Evolutionary conservation across 2,113 vertebrate genomes (phyloP), one percentile per base, ranked within the genome.

Genomic region (Pungitius pungitius): DNA sequence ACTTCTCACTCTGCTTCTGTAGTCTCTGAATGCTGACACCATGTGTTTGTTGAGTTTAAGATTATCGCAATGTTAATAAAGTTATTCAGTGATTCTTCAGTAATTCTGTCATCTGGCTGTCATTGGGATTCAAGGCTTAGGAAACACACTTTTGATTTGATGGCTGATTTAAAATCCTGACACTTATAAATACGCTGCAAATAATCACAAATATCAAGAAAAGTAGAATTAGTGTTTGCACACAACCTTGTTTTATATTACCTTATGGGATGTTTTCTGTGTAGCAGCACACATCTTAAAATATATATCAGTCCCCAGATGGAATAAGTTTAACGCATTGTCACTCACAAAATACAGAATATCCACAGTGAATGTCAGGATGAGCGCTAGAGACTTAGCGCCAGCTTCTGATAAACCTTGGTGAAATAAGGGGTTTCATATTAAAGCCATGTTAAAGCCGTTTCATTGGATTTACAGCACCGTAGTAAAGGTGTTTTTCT

Each of bases 21-120:
- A 30, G 81, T 84, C 87, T 81, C 78, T 54, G 66, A 81, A 78
- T 82, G 86, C 83, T 85, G 83, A 86, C 87, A 77, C 91, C 81
- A 79, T 91, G 92, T 92, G 86, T 85, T 82, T 91, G 88, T 90
- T 91, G 78, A 86, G 77, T 90, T 91, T 86, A 63, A 83, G 84
- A 82, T 84, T 73, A 89, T 85, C 84, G 88, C 88, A 68, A 86
- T 90, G 87, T 91, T 88, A 90, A 94, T 91, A 91, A 93, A 91
- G 83, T 73, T 27, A 85, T 88, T 87, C 85, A 81, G 78, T 90
- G 91, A 91, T 88, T 91, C 85, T 91, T 89, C 88, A 85, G 83
- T 89, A 77, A 76, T n/a, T 82, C 84, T 81, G 77, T 90, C 85
- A 85, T 78, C 67, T 85, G 58, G 80, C 77, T 82, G 70, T 86